Percentiles rank a stretch among this genome's conserved stretches.
Evolutionary conservation across 2,888 invertebrate genomes (phyloP).

Genomic region (Lysandra coridon): DNA sequence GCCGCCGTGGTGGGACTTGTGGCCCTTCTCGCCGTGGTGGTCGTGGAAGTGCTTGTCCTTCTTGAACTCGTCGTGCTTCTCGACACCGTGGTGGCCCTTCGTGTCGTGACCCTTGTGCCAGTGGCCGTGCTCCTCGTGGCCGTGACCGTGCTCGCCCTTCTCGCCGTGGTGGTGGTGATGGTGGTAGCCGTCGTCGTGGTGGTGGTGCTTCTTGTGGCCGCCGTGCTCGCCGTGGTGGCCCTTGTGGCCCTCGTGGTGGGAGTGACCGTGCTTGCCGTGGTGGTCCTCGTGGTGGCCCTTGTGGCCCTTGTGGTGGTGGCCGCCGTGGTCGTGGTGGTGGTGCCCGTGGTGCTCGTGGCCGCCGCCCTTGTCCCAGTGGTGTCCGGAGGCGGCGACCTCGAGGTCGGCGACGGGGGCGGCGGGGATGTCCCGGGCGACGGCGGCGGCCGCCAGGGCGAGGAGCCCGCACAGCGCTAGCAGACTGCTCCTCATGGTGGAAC

Average conservation of each 20-base stretch:
- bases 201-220: slow-evolving; percentile 83
- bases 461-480: slow-evolving; percentile 65
- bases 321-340: slow-evolving; percentile 82
- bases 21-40: slow-evolving; percentile 88
- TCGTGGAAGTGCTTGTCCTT: slow-evolving; percentile 93
- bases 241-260: slow-evolving; percentile 83
- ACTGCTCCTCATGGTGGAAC: slow-evolving; percentile 62
- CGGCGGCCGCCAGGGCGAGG: slow-evolving; percentile 71
- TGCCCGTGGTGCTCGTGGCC: slow-evolving; percentile 83
- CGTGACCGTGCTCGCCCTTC: slow-evolving; percentile 82
- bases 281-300: slow-evolving; percentile 83
- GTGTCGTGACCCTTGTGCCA: slow-evolving; percentile 92
- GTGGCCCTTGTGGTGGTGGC: slow-evolving; percentile 84
- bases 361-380: slow-evolving; percentile 75
- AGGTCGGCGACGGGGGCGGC: slow-evolving; percentile 74
- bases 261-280: slow-evolving; percentile 85
- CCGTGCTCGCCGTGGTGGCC: slow-evolving; percentile 82
- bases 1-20: slow-evolving; percentile 88
- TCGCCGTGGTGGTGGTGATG: slow-evolving; percentile 82
- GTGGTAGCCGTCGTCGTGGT: slow-evolving; percentile 84
- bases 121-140: slow-evolving; percentile 80
- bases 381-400: slow-evolving; percentile 72
- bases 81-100: slow-evolving; percentile 90
- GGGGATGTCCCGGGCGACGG: slow-evolving; percentile 73
- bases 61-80: slow-evolving; percentile 90